Conservation (phyloP, 2,888 invertebrate genomes). For the Meganola albula region DNA sequence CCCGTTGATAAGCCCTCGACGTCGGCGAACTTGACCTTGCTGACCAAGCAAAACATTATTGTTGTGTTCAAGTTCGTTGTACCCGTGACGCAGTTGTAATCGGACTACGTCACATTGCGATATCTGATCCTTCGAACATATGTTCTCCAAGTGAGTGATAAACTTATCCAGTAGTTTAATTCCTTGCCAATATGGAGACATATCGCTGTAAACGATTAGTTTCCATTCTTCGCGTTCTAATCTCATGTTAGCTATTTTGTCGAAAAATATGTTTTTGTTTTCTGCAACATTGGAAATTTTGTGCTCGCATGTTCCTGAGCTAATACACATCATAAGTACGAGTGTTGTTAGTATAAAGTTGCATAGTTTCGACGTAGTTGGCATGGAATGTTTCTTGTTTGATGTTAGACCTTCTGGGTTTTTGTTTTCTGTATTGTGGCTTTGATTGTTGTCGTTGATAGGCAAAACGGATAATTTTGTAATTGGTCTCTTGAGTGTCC, state of each 20-base stretch:
- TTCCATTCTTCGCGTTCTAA: not conserved
- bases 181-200: not conserved
- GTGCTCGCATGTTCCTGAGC: not conserved
- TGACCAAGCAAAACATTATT: slow-evolving; percentile 13
- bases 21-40: slow-evolving; percentile 2
- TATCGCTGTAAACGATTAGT: not conserved
- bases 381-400: not conserved
- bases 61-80: slow-evolving; percentile 13
- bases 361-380: not conserved
- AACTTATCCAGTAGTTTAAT: not conserved
- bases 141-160: not conserved
- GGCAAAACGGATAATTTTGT: not conserved
- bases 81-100: slow-evolving; percentile 2
- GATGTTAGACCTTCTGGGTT: not conserved
- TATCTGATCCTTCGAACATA: not conserved
- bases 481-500: not conserved
- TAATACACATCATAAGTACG: not conserved
- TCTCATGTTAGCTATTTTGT: not conserved
- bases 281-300: not conserved
- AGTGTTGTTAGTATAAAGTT: not conserved
- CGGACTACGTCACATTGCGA: not conserved
- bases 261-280: not conserved
- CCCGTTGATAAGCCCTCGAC: slow-evolving; percentile 5
- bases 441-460: too few relatives aligned
- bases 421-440: not conserved